Evolutionary conservation across 2,797 vertebrate species (phyloP).

Genomic region (Staurois parvus): DNA sequence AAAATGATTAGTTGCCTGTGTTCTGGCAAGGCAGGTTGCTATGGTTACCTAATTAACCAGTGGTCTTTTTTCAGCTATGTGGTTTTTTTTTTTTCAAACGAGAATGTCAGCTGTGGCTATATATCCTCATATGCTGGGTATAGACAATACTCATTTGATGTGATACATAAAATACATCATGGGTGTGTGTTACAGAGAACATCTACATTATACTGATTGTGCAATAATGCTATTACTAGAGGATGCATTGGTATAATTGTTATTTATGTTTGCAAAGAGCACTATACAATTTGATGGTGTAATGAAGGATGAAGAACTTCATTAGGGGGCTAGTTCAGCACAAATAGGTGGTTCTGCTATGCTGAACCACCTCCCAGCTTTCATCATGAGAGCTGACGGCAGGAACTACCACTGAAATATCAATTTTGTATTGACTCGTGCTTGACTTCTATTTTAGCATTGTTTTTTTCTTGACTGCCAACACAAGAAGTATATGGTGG

Average conservation of each 20-base stretch:
- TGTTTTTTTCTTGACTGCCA: too few relatives aligned
- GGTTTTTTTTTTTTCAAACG: slow-evolving; percentile 12
- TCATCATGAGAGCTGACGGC: too few relatives aligned
- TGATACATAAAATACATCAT: neutral
- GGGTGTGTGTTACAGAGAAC: neutral
- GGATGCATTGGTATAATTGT: neutral
- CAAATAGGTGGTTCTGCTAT: too few relatives aligned
- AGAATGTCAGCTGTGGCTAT: slow-evolving; percentile 21
- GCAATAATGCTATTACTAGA: neutral
- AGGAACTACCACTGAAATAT: too few relatives aligned
- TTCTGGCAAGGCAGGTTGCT: slow-evolving; percentile 47
- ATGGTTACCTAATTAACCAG: slow-evolving; percentile 55
- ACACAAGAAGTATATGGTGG: too few relatives aligned
- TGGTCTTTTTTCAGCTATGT: slow-evolving; percentile 31
- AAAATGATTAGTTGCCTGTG: slow-evolving; percentile 57
- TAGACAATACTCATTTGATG: neutral
- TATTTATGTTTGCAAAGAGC: neutral
- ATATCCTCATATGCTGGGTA: slow-evolving; percentile 1
- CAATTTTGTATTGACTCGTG: too few relatives aligned
- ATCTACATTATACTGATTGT: neutral
- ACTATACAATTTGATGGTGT: neutral
- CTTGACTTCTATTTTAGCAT: too few relatives aligned
- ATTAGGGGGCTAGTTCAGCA: neutral
- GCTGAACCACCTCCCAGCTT: too few relatives aligned
- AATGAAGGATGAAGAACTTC: neutral